Conservation (phyloP, 2,113 vertebrate genomes). For the Corythornis cristatus region DNA sequence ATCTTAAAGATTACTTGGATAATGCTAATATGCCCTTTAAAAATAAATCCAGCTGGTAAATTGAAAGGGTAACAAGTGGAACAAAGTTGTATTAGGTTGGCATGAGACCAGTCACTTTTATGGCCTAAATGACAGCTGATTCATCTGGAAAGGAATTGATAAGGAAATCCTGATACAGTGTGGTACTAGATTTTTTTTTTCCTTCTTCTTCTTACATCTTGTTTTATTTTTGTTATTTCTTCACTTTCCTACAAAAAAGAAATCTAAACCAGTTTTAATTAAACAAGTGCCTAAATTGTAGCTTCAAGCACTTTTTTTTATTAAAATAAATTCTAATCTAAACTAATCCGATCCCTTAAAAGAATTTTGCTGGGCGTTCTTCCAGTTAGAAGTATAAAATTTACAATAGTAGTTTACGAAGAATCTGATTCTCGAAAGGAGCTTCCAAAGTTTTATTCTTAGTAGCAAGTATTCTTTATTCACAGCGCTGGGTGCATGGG, state of each 20-base stretch:
- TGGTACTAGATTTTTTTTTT: conserved; percentile 1
- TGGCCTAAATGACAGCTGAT: conserved; percentile 73
- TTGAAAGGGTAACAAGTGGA: conserved; percentile 80
- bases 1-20: conserved; percentile 76
- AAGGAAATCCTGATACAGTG: conserved; percentile 79
- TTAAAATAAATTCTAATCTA: not conserved
- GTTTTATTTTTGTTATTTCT: conserved; percentile 59
- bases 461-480: too few relatives aligned
- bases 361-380: not conserved
- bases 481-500: too few relatives aligned
- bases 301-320: conserved; percentile 18
- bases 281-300: conserved; percentile 37
- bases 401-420: not conserved
- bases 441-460: too few relatives aligned
- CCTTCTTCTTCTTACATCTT: conserved; percentile 44
- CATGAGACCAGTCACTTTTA: conserved; percentile 69
- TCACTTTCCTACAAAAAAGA: conserved; percentile 45
- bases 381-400: conserved; percentile 22
- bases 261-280: conserved; percentile 14
- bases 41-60: conserved; percentile 76
- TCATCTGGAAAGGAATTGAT: conserved; percentile 77
- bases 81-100: conserved; percentile 78
- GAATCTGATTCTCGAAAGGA: too few relatives aligned
- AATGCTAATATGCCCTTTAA: conserved; percentile 81
- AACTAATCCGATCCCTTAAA: conserved; percentile 36